Evolutionary conservation across 2,888 invertebrate genomes (phyloP).

Genomic region (Cancer borealis): DNA sequence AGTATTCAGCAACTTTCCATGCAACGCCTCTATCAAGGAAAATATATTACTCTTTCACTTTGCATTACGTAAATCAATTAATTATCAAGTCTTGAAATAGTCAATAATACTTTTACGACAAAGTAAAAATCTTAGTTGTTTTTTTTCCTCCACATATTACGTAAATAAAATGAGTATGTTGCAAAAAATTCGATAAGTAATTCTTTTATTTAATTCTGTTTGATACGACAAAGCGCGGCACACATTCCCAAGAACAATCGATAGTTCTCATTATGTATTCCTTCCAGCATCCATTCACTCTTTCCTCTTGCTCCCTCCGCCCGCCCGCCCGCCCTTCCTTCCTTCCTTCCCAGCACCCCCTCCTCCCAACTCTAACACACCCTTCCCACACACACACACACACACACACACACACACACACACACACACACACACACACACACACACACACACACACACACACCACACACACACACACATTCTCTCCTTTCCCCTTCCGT

Average conservation of each 20-base stretch:
- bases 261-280: neutral
- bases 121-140: neutral
- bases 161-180: neutral
- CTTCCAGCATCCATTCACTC: constrained; percentile 28
- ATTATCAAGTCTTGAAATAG: neutral
- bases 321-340: neutral
- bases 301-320: neutral
- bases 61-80: neutral
- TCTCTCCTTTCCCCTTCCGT: constrained; percentile 20
- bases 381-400: no score
- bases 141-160: neutral
- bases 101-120: neutral
- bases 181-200: neutral
- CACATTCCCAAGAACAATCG: neutral
- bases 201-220: neutral
- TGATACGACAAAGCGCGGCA: neutral
- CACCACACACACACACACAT: neutral
- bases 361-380: neutral
- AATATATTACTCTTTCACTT: neutral
- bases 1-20: no score
- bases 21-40: neutral
- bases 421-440: no score
- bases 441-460: no score
- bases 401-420: no score
- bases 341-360: neutral